Evolutionary conservation across 2,888 invertebrate genomes (phyloP), one percentile per base, ranked within the genome.

Genomic region (Linnaemya vulpina): DNA sequence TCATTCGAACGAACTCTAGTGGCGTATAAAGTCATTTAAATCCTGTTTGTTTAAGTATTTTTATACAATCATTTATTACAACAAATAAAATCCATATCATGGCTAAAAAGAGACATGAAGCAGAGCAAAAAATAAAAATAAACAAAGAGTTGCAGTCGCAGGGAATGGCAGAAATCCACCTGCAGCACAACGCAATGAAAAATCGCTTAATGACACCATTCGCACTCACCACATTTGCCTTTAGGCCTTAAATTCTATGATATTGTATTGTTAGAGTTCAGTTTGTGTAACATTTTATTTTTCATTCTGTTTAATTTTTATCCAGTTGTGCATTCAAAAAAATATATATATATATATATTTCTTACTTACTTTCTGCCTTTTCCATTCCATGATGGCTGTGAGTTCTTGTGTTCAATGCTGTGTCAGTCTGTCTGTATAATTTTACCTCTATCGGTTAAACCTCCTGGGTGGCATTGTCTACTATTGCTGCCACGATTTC

Each of bases 151-250:
- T 67, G 70, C 51, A 53, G 53, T 49, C 49, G 43, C 46, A 8
- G 60, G 46, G 49, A 76, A 76, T 43, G 74, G 76, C 84, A 74
- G 43, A 84, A 80, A 87, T 89, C 88, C 89, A 90, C 90, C 91
- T 90, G 91, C 89, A 91, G 90, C 91, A 90, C 87, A 89, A 89
- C 89, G 91, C 90, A 88, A 90, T 90, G 91, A 90, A 91, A 91
- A 91, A 91, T 90, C 91, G 91, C 89, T 91, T 91, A 91, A 91
- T 91, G 91, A 90, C 91, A 89, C 90, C 90, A 89, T 89, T 89
- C 89, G 88, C 90, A 89, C 89, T 84, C 87, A 82, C 80, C 80
- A 43, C 75, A 74, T 84, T 84, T 82, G 86, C 83, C 86, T 85
- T 58, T 70, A 83, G 87, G 87, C 87, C 83, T 85, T 78, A 75